Conservation (phyloP, 2,797 vertebrate species). For the Potorous gilbertii region DNA sequence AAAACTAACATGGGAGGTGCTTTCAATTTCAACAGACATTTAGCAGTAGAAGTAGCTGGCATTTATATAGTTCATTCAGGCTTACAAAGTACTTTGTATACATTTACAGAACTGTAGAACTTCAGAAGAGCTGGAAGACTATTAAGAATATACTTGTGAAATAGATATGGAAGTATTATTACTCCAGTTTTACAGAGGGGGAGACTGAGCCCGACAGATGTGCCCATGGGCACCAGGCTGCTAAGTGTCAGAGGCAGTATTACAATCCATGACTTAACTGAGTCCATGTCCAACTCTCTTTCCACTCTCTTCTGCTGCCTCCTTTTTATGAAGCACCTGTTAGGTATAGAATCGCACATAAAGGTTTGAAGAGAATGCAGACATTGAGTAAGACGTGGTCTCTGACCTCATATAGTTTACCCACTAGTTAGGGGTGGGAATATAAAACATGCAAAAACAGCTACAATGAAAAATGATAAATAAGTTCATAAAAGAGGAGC, state of each 20-base stretch:
- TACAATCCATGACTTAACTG: neutral
- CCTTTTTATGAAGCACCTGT: neutral
- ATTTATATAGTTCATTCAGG: neutral
- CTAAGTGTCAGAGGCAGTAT: neutral
- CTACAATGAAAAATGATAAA: neutral
- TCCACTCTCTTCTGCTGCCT: neutral
- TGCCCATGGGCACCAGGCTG: neutral
- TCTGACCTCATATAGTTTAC: neutral
- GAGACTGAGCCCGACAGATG: neutral
- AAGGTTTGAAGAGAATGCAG: neutral
- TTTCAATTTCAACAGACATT: neutral
- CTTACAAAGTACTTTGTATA: neutral
- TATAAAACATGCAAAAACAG: neutral
- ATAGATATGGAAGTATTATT: neutral
- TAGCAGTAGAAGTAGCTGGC: neutral
- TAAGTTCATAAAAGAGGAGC: neutral
- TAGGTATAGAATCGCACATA: neutral
- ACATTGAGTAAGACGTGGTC: neutral
- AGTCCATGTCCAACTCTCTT: neutral
- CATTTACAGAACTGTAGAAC: neutral
- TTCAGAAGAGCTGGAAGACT: neutral
- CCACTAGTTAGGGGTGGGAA: neutral
- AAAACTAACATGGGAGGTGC: neutral
- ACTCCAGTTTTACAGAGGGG: neutral
- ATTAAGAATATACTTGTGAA: neutral